Evolutionary conservation across 2,888 invertebrate species (phyloP), one percentile per base, ranked within the genome.

Genomic region (Sicus ferrugineus): DNA sequence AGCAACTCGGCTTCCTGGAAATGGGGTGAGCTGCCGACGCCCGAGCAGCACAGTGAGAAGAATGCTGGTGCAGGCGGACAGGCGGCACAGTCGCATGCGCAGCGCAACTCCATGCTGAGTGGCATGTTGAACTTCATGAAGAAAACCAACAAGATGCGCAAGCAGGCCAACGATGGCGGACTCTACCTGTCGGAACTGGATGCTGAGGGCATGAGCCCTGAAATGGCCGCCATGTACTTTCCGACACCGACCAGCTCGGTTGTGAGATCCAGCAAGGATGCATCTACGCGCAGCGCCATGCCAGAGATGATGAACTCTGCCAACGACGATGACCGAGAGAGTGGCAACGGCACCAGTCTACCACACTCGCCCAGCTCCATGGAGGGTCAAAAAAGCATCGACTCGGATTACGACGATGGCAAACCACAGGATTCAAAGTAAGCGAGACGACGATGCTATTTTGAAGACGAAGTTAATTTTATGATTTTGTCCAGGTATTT

Each of bases 41-140:
- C 83, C 7, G 82, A 83, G 58, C 74, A 72, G 21, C 78, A 73
- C 46, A 76, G 76, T 0, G 76, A 78, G n/a, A 58, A 70, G 16
- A 46, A 19, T 16, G 64, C 59, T 14, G 59, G 50, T 19, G 34
- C 21, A 14, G 72, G 68, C 7, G 75, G 70, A 34, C 79, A 80
- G 69, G 76, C 82, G 63, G 81, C 76, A 59, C 77, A 77, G n/a
- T 74, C 79, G 42, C 81, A 84, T 21, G 81, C 78, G 30, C 84
- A 85, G 73, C 84, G 86, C 58, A 86, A 87, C 73, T 95, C 95
- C 50, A 94, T 95, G 89, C 88, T 96, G 73, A 92, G 94, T 81
- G 93, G 93, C 78, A 93, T 97, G 93, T 93, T 97, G 85, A 93
- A 94, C 75, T 97, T 97, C 85, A 97, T 97, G 93, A 91, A 92